Conservation (phyloP, 2,113 vertebrate genomes). For the Calyptomena viridis region DNA sequence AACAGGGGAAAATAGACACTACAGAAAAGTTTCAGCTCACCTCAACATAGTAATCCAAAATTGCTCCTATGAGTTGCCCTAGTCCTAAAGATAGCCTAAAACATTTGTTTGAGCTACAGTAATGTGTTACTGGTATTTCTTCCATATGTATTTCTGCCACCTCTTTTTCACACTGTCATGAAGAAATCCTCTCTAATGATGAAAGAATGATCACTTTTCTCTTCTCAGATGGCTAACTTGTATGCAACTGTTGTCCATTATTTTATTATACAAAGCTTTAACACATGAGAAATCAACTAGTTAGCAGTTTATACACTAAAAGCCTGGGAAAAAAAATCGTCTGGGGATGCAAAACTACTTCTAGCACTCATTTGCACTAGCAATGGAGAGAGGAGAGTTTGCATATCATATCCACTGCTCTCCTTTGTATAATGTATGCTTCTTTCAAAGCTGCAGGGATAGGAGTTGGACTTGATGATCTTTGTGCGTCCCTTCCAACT, state of each 20-base stretch:
- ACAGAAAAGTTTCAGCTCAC: not conserved
- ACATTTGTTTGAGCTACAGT: not conserved
- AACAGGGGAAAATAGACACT: not conserved
- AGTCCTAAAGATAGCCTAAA: not conserved
- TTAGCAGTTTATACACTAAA: not conserved
- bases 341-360: not conserved
- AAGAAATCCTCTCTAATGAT: not conserved
- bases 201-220: not conserved
- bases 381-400: not conserved
- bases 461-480: too few species aligned
- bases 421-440: rapidly evolving
- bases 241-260: not conserved
- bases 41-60: not conserved
- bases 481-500: too few species aligned
- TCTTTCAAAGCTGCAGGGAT: not conserved
- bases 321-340: not conserved
- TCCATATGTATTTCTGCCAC: not conserved
- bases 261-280: not conserved
- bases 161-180: not conserved
- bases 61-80: not conserved
- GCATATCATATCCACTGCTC: not conserved
- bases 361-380: not conserved
- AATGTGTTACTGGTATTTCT: not conserved
- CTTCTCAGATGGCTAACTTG: not conserved
- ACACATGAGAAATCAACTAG: not conserved